These are phyloP conservation scores for Herpetotheres cachinnans DNA, from an alignment of 2,113 vertebrate species.

Conservation along the genomic window DNA sequence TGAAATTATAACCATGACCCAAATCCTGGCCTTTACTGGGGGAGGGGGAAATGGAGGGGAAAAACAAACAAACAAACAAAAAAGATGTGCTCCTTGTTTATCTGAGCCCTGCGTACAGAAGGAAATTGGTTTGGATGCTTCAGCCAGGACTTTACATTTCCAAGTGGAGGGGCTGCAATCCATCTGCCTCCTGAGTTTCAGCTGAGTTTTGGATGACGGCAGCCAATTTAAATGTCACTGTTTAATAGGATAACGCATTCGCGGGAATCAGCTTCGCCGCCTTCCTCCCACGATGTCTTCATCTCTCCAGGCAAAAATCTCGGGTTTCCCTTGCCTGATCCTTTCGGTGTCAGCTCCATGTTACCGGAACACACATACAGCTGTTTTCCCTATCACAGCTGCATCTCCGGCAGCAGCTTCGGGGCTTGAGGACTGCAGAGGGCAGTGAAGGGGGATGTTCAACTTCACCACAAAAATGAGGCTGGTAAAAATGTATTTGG, in stretches of 20 bases:
- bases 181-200: constrained; percentile 20
- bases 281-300: constrained; percentile 27
- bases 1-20: constrained; percentile 39
- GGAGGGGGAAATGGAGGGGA: neutral
- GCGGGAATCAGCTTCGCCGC: neutral
- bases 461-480: neutral
- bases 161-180: neutral
- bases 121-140: neutral
- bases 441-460: neutral
- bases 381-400: constrained; percentile 51
- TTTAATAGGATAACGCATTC: neutral
- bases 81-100: neutral
- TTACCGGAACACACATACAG: neutral
- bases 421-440: neutral
- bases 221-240: constrained; percentile 48
- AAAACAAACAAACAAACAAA: neutral
- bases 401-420: neutral
- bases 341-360: constrained; percentile 1
- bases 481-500: neutral
- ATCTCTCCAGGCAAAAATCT: constrained; percentile 8
- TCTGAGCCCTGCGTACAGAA: neutral
- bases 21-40: neutral
- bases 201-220: constrained; percentile 10
- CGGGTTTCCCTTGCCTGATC: neutral
- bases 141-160: neutral